These are phyloP conservation scores for Eupithecia exiguata DNA, from an alignment of 2,888 invertebrate genomes.

Conservation along the genomic window DNA sequence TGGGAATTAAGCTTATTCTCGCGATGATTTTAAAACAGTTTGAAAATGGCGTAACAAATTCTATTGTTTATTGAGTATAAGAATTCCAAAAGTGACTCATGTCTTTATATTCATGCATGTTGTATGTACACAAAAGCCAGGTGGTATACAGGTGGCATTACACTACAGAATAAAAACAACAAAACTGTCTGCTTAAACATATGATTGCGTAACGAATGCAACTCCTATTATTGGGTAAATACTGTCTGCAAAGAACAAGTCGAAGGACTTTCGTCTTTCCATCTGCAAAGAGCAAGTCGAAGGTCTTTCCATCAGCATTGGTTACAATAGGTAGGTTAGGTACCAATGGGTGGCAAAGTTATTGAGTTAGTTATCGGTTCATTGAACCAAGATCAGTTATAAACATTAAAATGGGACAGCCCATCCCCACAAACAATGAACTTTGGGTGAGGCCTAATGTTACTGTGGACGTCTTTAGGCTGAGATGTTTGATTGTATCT, in stretches of 20 bases:
- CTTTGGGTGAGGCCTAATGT: not conserved
- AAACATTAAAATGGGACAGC: not conserved
- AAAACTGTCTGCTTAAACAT: conserved; percentile 35
- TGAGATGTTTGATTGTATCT: not conserved
- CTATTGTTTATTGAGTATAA: not conserved
- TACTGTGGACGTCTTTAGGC: not conserved
- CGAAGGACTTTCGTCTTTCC: conserved; percentile 34
- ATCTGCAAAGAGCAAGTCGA: conserved; percentile 22
- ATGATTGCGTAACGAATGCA: conserved; percentile 34
- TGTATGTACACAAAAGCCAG: not conserved
- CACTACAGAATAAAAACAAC: conserved; percentile 24
- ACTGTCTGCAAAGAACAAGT: conserved; percentile 15
- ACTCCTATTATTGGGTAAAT: conserved; percentile 12
- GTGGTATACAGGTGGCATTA: conserved; percentile 29
- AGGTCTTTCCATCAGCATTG: conserved; percentile 29
- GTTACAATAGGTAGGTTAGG: not conserved
- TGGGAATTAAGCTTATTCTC: not conserved
- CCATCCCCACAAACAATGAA: not conserved
- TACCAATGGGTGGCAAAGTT: not conserved
- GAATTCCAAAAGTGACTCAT: conserved; percentile 22
- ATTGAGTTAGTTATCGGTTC: not conserved
- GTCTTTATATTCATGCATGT: conserved; percentile 19
- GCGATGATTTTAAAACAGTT: not conserved
- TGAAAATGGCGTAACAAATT: not conserved
- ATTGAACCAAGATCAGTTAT: not conserved